Evolutionary conservation across 2,113 vertebrate genomes (phyloP).

Genomic region (Pachyramphus minor): DNA sequence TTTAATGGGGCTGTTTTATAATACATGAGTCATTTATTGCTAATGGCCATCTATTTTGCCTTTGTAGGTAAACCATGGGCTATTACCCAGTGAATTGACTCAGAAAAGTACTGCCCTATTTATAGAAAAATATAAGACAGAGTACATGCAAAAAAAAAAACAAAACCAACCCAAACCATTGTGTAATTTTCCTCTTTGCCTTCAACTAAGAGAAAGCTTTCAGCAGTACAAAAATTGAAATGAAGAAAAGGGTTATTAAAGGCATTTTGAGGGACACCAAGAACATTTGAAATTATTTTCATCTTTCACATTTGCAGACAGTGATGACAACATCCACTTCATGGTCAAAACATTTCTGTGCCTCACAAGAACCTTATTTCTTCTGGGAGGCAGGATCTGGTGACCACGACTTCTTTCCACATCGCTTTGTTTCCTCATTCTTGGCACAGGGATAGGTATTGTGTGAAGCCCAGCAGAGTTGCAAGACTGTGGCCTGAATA

Average conservation of each 20-base stretch:
- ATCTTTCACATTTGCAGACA: slow-evolving; percentile 31
- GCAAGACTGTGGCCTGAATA: neutral
- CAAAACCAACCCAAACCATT: neutral
- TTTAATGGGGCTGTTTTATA: slow-evolving; percentile 5
- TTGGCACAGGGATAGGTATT: neutral
- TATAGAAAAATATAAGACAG: neutral
- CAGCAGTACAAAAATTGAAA: neutral
- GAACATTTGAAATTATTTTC: neutral
- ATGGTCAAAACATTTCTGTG: neutral
- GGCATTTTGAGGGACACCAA: neutral
- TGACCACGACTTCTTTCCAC: neutral
- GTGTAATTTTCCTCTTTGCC: neutral
- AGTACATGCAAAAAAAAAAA: neutral
- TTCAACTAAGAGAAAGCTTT: neutral
- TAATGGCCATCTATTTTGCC: slow-evolving; percentile 32
- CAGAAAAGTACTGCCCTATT: slow-evolving; percentile 9
- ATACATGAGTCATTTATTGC: slow-evolving; percentile 22
- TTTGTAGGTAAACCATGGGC: neutral
- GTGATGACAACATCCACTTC: neutral
- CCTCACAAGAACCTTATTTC: neutral
- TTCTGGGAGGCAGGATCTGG: neutral
- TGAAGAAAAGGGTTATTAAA: neutral
- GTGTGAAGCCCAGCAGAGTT: neutral
- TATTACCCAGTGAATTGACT: neutral
- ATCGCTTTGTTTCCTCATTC: neutral